Evolutionary conservation across 2,797 vertebrate species (phyloP).

Genomic region (Rhabdophis nuchalis): DNA sequence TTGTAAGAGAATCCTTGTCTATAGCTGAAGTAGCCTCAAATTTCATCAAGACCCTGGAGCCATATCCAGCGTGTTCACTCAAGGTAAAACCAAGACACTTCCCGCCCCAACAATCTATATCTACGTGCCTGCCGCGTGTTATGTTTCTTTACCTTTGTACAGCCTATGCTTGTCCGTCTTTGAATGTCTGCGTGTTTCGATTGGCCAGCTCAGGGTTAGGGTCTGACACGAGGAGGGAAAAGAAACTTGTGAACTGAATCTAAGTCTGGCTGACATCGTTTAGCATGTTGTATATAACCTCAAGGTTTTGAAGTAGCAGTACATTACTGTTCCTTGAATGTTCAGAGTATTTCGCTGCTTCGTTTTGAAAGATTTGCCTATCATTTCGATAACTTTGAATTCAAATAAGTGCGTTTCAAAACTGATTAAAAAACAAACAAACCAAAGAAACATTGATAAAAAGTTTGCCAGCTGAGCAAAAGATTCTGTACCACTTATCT

Average conservation of each 20-base stretch:
- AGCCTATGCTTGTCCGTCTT: slow-evolving; percentile 33
- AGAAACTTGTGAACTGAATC: slow-evolving; percentile 16
- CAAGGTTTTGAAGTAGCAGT: too few relatives aligned
- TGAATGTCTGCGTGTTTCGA: slow-evolving; percentile 24
- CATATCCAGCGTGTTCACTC: slow-evolving; percentile 49
- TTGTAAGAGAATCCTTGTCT: background rate
- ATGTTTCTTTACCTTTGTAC: slow-evolving; percentile 13
- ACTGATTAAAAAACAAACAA: background rate
- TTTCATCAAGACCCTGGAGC: slow-evolving; percentile 58
- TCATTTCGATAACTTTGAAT: background rate
- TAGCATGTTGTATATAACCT: too few relatives aligned
- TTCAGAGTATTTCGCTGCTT: background rate
- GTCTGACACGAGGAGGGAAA: background rate
- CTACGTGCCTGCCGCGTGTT: slow-evolving; percentile 30
- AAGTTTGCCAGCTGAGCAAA: background rate
- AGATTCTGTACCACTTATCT: background rate
- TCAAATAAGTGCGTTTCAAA: background rate
- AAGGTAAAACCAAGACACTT: slow-evolving; percentile 62
- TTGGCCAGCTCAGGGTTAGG: slow-evolving; percentile 43
- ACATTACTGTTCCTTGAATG: background rate
- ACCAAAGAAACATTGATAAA: background rate
- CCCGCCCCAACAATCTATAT: background rate
- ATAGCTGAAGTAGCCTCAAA: slow-evolving; percentile 28
- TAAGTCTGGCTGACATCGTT: background rate
- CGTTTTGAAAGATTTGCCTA: background rate